These are phyloP conservation scores for Dendronephthya gigantea DNA, from an alignment of 64 coral and sea anemone genomes.

Conservation along the genomic window DNA sequence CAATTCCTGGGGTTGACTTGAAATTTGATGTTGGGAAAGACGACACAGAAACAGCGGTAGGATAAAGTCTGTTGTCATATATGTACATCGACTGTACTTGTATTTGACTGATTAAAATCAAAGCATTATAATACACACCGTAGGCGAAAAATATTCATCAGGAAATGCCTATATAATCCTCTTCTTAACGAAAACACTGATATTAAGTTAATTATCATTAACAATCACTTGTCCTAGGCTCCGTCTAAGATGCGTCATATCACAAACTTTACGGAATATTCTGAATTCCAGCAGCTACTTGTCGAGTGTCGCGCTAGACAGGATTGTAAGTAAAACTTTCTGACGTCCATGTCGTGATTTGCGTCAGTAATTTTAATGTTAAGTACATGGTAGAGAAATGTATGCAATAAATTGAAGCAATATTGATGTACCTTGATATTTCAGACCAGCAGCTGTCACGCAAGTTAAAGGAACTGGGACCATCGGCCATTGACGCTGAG, in stretches of 20 bases:
- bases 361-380: too few species aligned
- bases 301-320: background rate
- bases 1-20: constrained; percentile 58
- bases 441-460: constrained; percentile 52
- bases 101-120: too few species aligned
- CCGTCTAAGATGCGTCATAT: background rate
- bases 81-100: too few species aligned
- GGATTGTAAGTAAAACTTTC: constrained; percentile 46
- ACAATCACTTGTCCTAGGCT: background rate
- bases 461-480: constrained; percentile 59
- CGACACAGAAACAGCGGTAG: background rate
- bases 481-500: constrained; percentile 69
- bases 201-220: too few species aligned
- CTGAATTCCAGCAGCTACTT: constrained; percentile 48
- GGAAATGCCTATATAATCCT: too few species aligned
- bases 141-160: too few species aligned
- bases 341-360: too few species aligned
- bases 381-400: background rate
- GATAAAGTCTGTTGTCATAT: background rate
- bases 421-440: too few species aligned
- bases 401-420: background rate
- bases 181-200: too few species aligned
- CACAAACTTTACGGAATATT: background rate
- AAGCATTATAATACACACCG: too few species aligned
- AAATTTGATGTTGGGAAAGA: constrained; percentile 63